These are phyloP conservation scores for Lithophane semibrunnea DNA, from an alignment of 2,888 invertebrate genomes.

Conservation along the genomic window DNA sequence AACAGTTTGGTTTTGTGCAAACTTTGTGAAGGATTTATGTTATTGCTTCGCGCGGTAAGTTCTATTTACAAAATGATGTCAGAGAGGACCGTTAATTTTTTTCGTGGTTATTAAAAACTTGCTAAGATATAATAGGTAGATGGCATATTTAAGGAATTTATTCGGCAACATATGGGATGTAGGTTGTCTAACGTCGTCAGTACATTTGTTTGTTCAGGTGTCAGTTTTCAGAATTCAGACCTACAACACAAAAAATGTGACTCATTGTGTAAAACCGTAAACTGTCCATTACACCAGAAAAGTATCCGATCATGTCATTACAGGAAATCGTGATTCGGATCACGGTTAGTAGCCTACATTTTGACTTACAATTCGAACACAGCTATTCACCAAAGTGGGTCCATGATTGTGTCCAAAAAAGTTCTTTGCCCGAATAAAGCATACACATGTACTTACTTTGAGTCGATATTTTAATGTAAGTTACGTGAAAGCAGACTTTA, in stretches of 20 bases:
- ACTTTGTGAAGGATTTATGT: slow-evolving; percentile 73
- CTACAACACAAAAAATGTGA: slow-evolving; percentile 52
- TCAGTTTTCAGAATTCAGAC: slow-evolving; percentile 42
- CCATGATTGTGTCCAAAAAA: slow-evolving; percentile 10
- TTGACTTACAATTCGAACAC: slow-evolving; percentile 17
- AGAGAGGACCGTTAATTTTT: slow-evolving; percentile 60
- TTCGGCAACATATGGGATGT: slow-evolving; percentile 25
- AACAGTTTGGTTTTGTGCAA: slow-evolving; percentile 76
- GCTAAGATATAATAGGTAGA: slow-evolving; percentile 11
- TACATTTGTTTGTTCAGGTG: slow-evolving; percentile 63
- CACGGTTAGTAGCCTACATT: slow-evolving; percentile 42
- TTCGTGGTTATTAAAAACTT: slow-evolving; percentile 36
- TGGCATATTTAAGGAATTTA: slow-evolving; percentile 13
- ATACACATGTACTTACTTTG: slow-evolving; percentile 12
- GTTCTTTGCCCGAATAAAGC: slow-evolving; percentile 28
- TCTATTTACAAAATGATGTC: slow-evolving; percentile 60
- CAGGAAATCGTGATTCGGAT: slow-evolving; percentile 42
- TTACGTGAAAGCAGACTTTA: slow-evolving; percentile 52
- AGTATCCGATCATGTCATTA: slow-evolving; percentile 36
- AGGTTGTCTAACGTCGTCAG: slow-evolving; percentile 25
- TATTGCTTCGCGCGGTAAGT: slow-evolving; percentile 72
- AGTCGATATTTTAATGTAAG: slow-evolving; percentile 32
- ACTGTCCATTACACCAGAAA: slow-evolving; percentile 30
- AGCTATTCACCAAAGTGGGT: slow-evolving; percentile 34
- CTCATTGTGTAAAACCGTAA: slow-evolving; percentile 52